Conservation (phyloP, 2,113 vertebrate species). For the Lepus americanus region DNA sequence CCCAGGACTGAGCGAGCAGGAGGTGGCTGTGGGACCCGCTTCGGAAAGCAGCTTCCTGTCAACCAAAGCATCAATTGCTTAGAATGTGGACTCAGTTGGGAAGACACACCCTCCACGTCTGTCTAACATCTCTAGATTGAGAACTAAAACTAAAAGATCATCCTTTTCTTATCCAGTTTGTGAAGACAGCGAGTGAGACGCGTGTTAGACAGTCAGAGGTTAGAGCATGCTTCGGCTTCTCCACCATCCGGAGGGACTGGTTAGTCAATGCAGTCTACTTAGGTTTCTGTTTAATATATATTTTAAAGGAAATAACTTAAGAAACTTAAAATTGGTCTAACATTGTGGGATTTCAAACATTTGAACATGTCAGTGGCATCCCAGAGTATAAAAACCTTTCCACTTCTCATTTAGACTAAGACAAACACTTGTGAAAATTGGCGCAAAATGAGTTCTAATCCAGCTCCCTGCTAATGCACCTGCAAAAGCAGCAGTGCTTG, state of each 20-base stretch:
- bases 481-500: too few species aligned
- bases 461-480: too few species aligned
- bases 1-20: constrained; percentile 68
- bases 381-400: constrained; percentile 91
- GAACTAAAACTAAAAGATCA: constrained; percentile 70
- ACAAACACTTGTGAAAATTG: constrained; percentile 94
- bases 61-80: constrained; percentile 85
- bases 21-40: constrained; percentile 79
- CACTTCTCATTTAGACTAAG: constrained; percentile 92
- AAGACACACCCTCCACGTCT: constrained; percentile 78
- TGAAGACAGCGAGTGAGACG: constrained; percentile 85
- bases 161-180: constrained; percentile 82
- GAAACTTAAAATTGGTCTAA: constrained; percentile 91
- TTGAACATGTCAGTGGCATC: constrained; percentile 93
- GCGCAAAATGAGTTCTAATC: constrained; percentile 90
- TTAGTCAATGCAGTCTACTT: constrained; percentile 86
- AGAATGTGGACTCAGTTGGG: constrained; percentile 76
- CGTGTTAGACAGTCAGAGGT: constrained; percentile 86
- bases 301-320: constrained; percentile 90
- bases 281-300: constrained; percentile 87
- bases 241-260: constrained; percentile 87
- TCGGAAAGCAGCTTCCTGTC: constrained; percentile 82
- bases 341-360: constrained; percentile 91
- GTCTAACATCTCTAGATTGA: constrained; percentile 81
- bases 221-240: constrained; percentile 88